Evolutionary conservation across 2,888 invertebrate species (phyloP), one percentile per base, ranked within the genome.

Genomic region (Pollenia labialis): DNA sequence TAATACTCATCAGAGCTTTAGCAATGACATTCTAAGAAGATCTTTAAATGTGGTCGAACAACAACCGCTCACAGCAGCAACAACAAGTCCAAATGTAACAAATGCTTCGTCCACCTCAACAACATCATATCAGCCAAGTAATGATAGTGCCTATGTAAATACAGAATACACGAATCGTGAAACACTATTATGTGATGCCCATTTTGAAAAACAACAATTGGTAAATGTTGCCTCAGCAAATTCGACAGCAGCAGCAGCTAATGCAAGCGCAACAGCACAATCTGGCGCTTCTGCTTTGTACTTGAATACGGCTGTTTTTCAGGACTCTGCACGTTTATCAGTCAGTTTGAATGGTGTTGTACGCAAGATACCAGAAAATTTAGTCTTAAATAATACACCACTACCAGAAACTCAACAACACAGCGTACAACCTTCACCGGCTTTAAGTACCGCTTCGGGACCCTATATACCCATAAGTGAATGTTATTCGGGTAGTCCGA

Each of bases 381-480:
- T 93, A 88, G 92, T 93, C 79, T 87, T 93, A n/a, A 93, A 90
- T 50, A 91, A 90, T 60, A 91, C 90, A 48, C 89, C 92, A 1
- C 81, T 92, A 75, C 89, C 91, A 1, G 93, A 93, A 83, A 86
- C 90, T 4, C 90, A 64, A 64, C 89, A 90, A 68, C 90, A 88
- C n/a, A 87, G 90, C 81, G 93, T 93, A 58, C 95, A 95, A 90
- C 95, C 95, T 16, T 95, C 95, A 23, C 95, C 95, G 12, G 94
- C 95, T 80, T 94, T 95, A 69, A 95, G 96, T 75, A 95, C 95
- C 12, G 91, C 95, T 89, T 96, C 97, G 11, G 97, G 97, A 32
- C 97, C 97, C 0, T 98, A 98, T 92, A 98, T 98, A 93, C 97
- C 97, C 10, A 97, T 98, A 89, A 98, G 97, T 77, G 98, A 98